These are phyloP conservation scores for Pocillopora grandis DNA, from an alignment of 92 coral and sea anemone species.

Conservation along the genomic window DNA sequence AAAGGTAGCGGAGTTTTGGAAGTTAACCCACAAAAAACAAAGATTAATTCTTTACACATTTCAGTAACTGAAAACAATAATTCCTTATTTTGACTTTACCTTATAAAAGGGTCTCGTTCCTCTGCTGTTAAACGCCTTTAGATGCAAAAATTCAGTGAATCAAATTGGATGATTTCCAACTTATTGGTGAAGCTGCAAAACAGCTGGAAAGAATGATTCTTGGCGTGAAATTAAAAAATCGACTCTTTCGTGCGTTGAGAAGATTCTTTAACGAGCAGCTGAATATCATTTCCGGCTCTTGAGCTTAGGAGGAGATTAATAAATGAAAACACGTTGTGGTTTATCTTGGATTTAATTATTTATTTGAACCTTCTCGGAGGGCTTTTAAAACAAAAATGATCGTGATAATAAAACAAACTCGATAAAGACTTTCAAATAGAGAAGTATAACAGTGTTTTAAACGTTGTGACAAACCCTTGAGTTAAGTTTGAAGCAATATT, in stretches of 20 bases:
- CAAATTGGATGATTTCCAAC: background rate
- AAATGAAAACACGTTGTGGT: constrained; percentile 27
- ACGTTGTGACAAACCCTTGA: background rate
- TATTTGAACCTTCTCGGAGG: background rate
- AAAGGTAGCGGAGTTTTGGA: background rate
- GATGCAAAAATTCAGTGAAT: too few species aligned
- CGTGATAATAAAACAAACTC: background rate
- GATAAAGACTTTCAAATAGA: background rate
- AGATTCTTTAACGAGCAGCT: background rate
- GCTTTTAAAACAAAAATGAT: background rate
- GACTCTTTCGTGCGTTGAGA: constrained; percentile 20
- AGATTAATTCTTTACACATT: background rate
- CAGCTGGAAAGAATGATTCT: background rate
- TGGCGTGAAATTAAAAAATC: background rate
- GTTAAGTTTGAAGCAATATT: constrained; percentile 16
- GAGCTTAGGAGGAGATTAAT: constrained; percentile 11
- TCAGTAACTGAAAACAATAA: background rate
- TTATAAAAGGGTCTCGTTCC: too few species aligned
- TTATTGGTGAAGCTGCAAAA: background rate
- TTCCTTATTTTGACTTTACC: too few species aligned
- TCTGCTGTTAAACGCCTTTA: too few species aligned
- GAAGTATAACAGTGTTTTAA: background rate
- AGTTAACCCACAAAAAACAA: background rate
- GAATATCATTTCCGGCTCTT: constrained; percentile 41
- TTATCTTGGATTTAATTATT: constrained; percentile 24